Evolutionary conservation across 2,797 vertebrate genomes (phyloP).

Genomic region (Neomorphus geoffroyi): DNA sequence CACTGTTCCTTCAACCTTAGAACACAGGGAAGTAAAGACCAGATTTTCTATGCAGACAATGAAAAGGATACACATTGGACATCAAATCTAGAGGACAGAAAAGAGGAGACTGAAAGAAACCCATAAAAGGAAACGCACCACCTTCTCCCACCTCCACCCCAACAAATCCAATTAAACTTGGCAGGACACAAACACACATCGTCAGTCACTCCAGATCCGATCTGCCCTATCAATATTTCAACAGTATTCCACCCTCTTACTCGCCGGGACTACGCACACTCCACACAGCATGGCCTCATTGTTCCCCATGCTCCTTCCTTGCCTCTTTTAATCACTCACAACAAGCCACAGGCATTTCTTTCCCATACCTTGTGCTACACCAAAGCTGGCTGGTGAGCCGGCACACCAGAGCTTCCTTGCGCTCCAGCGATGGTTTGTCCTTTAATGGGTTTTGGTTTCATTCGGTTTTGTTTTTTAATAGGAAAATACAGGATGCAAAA

Average conservation of each 20-base stretch:
- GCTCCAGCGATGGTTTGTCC: neutral
- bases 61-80: constrained; percentile 1
- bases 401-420: neutral
- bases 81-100: constrained; percentile 5
- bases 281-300: constrained; percentile 21
- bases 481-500: neutral
- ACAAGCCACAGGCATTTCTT: constrained; percentile 7
- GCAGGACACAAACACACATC: constrained; percentile 26
- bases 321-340: constrained; percentile 40
- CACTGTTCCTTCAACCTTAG: neutral
- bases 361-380: neutral
- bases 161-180: constrained; percentile 65
- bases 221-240: constrained; percentile 60
- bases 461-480: too few species aligned
- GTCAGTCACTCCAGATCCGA: constrained; percentile 35
- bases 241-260: constrained; percentile 25
- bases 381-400: neutral
- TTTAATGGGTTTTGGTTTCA: neutral
- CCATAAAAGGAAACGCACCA: constrained; percentile 36
- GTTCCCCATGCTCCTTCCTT: constrained; percentile 1
- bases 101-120: neutral
- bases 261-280: constrained; percentile 21
- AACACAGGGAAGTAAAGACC: neutral
- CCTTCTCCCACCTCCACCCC: constrained; percentile 34
- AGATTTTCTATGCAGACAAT: constrained; percentile 21